Evolutionary conservation across 2,113 vertebrate genomes (phyloP).

Genomic region (Ia io): DNA sequence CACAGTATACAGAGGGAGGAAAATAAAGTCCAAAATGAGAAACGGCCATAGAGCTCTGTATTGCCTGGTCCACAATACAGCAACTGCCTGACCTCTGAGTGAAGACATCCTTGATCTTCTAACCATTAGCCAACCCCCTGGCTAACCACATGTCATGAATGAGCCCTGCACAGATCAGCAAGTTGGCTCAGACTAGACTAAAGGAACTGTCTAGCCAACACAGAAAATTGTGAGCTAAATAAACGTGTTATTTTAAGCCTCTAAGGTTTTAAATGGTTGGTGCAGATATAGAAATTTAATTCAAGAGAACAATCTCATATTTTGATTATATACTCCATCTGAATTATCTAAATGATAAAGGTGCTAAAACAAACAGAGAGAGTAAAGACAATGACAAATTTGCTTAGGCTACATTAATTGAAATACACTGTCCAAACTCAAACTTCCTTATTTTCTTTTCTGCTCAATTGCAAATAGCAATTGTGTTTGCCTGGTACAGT

Average conservation of each 20-base stretch:
- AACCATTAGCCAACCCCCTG: background rate
- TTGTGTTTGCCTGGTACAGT: background rate
- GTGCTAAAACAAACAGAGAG: background rate
- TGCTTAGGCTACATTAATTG: background rate
- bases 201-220: background rate
- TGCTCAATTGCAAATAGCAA: background rate
- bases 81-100: background rate
- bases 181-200: background rate
- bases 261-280: background rate
- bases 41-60: background rate
- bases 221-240: background rate
- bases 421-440: background rate
- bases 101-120: fast-evolving
- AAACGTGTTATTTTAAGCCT: background rate
- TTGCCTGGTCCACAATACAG: background rate
- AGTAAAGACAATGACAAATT: background rate
- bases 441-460: background rate
- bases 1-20: background rate
- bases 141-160: fast-evolving
- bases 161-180: fast-evolving
- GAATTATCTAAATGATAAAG: background rate
- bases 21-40: background rate
- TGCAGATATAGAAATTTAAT: background rate
- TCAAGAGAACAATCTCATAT: background rate
- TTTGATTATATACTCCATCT: background rate